phyloP scores from a whole-genome alignment of 2,113 vertebrate genomes.

The Lota lota region DNA sequence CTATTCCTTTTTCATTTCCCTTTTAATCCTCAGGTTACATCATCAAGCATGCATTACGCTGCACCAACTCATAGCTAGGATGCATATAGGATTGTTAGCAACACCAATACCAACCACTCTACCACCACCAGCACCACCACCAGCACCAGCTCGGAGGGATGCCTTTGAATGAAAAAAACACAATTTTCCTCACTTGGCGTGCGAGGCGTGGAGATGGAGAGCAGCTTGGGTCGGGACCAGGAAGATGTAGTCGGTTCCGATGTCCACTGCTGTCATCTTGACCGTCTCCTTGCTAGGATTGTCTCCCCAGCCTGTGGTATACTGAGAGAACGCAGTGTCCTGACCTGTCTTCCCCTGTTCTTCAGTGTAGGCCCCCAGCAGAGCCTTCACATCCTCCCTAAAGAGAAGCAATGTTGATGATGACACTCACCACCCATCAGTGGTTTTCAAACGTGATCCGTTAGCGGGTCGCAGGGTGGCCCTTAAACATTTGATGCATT shows the following conservation, averaged over 20 bases:
- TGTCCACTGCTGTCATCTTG: constrained; percentile 81
- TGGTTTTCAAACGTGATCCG: too few relatives aligned
- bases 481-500: too few relatives aligned
- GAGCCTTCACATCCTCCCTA: constrained; percentile 72
- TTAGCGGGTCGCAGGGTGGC: too few relatives aligned
- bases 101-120: too few relatives aligned
- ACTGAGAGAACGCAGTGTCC: constrained; percentile 63
- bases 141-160: too few relatives aligned
- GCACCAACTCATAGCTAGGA: too few relatives aligned
- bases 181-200: constrained; percentile 73
- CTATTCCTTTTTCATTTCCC: too few relatives aligned
- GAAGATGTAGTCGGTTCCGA: constrained; percentile 87
- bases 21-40: too few relatives aligned
- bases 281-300: constrained; percentile 61
- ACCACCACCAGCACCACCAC: too few relatives aligned
- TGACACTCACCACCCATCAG: too few relatives aligned
- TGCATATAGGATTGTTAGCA: too few relatives aligned
- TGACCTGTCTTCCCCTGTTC: constrained; percentile 67
- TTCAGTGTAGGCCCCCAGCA: constrained; percentile 73
- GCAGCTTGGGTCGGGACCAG: constrained; percentile 79
- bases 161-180: background rate
- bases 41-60: too few relatives aligned
- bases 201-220: constrained; percentile 77
- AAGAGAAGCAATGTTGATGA: background rate
- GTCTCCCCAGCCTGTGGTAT: constrained; percentile 73